phyloP scores from a whole-genome alignment of 2,797 vertebrate genomes.

The Sciurus carolinensis region DNA sequence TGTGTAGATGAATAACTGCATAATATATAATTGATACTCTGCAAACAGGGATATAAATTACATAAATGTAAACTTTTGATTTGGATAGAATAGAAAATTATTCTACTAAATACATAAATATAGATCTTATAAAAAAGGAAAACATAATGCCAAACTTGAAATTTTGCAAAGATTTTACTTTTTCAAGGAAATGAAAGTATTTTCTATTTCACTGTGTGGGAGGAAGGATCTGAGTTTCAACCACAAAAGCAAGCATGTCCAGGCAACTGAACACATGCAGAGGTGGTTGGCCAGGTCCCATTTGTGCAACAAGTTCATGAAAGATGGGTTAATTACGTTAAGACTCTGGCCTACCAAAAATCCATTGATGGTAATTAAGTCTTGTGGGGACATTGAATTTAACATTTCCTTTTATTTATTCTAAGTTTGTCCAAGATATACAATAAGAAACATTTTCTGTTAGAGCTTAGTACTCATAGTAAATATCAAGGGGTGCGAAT shows the following conservation, averaged over 20 bases:
- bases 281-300: conserved; percentile 51
- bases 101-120: conserved; percentile 25
- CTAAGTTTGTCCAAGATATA: conserved; percentile 53
- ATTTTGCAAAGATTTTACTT: conserved; percentile 53
- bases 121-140: conserved; percentile 16
- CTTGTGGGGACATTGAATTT: background rate
- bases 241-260: conserved; percentile 72
- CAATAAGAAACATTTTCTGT: conserved; percentile 34
- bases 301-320: conserved; percentile 51
- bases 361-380: conserved; percentile 37
- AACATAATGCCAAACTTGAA: background rate
- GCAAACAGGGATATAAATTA: conserved; percentile 18
- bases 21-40: background rate
- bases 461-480: conserved; percentile 4
- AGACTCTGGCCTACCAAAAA: conserved; percentile 56
- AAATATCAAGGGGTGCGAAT: background rate
- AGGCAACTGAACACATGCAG: conserved; percentile 44
- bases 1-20: background rate
- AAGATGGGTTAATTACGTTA: conserved; percentile 69
- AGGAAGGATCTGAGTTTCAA: conserved; percentile 77
- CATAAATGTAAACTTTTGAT: conserved; percentile 39
- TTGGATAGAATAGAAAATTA: background rate
- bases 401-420: conserved; percentile 61
- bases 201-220: conserved; percentile 62
- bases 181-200: conserved; percentile 77